Conservation (phyloP, 1,140 invertebrate species). For the Chironomus tepperi region DNA sequence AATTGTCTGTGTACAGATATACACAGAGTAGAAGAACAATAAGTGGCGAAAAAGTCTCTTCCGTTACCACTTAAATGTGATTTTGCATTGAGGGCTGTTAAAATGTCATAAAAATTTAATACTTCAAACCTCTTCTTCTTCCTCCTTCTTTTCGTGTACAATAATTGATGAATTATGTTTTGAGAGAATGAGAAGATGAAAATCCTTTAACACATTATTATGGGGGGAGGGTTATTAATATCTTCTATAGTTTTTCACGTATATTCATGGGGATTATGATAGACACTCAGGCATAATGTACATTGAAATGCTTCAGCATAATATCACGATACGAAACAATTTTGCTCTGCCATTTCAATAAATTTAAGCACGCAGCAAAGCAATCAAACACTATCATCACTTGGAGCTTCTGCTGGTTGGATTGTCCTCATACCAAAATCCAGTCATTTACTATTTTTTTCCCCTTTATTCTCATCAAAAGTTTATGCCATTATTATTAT, state of each 20-base stretch:
- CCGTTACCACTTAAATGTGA: not conserved
- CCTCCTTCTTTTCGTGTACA: not conserved
- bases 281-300: no score
- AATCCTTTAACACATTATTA: no score
- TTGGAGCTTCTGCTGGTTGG: not conserved
- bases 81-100: not conserved
- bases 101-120: constrained; percentile 1
- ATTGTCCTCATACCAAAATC: not conserved
- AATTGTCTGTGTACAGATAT: not conserved
- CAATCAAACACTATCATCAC: constrained; percentile 19
- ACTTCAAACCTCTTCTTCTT: not conserved
- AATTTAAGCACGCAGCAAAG: constrained; percentile 22
- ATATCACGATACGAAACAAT: not conserved
- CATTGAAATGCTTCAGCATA: not conserved
- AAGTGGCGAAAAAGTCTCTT: not conserved
- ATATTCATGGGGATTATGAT: no score
- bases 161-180: no score
- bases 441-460: no score
- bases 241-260: no score
- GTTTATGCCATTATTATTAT: no score
- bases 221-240: no score
- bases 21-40: not conserved
- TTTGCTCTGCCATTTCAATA: not conserved
- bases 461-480: no score
- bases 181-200: no score